Evolutionary conservation across 2,888 invertebrate genomes (phyloP).

Genomic region (Escarpia spicata): DNA sequence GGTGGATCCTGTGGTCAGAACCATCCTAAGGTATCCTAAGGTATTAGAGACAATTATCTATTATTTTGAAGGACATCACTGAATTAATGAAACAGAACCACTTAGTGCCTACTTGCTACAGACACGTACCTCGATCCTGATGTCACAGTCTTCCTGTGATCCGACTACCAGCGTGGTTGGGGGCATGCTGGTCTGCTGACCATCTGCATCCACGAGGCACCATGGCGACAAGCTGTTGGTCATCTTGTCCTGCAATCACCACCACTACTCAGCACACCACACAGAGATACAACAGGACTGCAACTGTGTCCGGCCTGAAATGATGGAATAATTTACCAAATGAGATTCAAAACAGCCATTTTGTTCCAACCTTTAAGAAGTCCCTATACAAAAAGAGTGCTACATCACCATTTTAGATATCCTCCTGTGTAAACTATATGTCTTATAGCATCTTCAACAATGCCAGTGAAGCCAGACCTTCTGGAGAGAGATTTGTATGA

Average conservation of each 20-base stretch:
- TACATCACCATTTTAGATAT: no score
- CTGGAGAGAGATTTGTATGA: neutral
- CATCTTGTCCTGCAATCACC: neutral
- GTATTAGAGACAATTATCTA: no score
- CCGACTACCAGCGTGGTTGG: neutral
- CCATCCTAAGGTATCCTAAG: no score
- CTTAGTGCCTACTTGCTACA: neutral
- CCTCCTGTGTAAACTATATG: neutral
- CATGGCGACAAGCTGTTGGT: neutral
- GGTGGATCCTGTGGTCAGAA: no score
- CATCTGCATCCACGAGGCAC: neutral
- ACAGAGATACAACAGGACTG: neutral
- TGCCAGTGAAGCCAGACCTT: neutral
- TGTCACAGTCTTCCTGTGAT: neutral
- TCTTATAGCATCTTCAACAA: neutral
- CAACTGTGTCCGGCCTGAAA: neutral
- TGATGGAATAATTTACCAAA: no score
- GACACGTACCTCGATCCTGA: neutral
- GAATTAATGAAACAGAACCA: no score
- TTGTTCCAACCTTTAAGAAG: no score
- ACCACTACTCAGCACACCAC: neutral
- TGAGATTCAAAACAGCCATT: no score
- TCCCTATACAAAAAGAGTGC: no score
- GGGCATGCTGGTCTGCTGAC: neutral
- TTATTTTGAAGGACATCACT: no score